Evolutionary conservation across 2,113 vertebrate genomes (phyloP).

Genomic region (Microcebus jonahi): DNA sequence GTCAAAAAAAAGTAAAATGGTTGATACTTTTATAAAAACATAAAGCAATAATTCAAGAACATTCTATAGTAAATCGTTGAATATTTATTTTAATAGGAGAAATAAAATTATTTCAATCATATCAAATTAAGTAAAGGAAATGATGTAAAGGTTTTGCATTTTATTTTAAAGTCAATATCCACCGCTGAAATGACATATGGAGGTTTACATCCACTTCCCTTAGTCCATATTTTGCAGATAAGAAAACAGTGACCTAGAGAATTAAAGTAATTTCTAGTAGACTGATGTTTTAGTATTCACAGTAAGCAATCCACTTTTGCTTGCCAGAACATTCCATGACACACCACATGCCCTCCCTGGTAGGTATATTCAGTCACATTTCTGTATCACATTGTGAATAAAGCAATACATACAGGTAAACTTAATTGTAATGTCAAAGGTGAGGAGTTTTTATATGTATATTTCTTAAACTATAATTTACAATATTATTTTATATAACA

Average conservation of each 20-base stretch:
- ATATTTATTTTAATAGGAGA: not conserved
- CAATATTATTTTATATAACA: not conserved
- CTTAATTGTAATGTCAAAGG: not conserved
- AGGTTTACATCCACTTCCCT: not conserved
- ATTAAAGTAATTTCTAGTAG: not conserved
- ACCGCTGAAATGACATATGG: not conserved
- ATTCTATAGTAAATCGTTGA: not conserved
- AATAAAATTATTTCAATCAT: not conserved
- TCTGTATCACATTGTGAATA: not conserved
- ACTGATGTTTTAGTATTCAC: not conserved
- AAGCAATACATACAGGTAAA: not conserved
- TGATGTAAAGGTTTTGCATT: not conserved
- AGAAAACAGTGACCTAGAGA: not conserved
- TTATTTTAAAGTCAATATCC: not conserved
- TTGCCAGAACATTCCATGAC: not conserved
- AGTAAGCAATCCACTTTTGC: not conserved
- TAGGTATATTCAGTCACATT: not conserved
- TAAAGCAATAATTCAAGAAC: not conserved
- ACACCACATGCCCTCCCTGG: fast-evolving
- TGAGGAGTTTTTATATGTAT: not conserved
- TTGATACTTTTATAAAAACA: not conserved
- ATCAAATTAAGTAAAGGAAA: not conserved
- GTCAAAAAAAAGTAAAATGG: not conserved
- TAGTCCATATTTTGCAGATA: not conserved
- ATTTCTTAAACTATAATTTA: not conserved